Evolutionary conservation across 2,888 invertebrate genomes (phyloP).

Genomic region (Apamea monoglypha): DNA sequence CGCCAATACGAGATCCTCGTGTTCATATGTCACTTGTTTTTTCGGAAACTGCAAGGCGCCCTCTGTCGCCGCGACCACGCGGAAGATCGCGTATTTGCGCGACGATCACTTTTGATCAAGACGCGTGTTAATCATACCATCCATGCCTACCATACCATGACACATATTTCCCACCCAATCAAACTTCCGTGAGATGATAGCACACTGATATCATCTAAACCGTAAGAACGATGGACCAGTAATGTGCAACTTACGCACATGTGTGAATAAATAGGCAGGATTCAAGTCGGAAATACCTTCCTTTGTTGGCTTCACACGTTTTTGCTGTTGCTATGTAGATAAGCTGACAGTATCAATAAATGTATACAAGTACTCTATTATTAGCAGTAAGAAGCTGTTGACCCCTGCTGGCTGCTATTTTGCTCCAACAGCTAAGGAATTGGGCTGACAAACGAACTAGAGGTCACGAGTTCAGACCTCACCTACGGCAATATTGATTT

Average conservation of each 20-base stretch:
- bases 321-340: not conserved
- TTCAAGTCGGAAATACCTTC: slow-evolving; percentile 10
- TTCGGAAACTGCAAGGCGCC: not conserved
- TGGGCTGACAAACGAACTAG: not conserved
- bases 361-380: not conserved
- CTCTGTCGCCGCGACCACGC: not conserved
- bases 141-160: not conserved
- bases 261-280: slow-evolving; percentile 20
- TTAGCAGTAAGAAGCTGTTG: not conserved
- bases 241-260: slow-evolving; percentile 19
- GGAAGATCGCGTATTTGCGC: not conserved
- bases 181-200: slow-evolving; percentile 42
- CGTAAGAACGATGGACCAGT: slow-evolving; percentile 41
- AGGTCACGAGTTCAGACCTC: not conserved
- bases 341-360: not conserved
- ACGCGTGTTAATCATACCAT: not conserved
- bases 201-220: slow-evolving; percentile 6
- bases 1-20: not conserved
- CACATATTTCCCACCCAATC: slow-evolving; percentile 24
- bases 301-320: not conserved
- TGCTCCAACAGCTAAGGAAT: not conserved
- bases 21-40: not conserved
- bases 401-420: not conserved
- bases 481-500: not conserved
- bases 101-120: not conserved